These are phyloP conservation scores for Andrena fulva DNA, from an alignment of 2,888 invertebrate genomes.

Conservation along the genomic window DNA sequence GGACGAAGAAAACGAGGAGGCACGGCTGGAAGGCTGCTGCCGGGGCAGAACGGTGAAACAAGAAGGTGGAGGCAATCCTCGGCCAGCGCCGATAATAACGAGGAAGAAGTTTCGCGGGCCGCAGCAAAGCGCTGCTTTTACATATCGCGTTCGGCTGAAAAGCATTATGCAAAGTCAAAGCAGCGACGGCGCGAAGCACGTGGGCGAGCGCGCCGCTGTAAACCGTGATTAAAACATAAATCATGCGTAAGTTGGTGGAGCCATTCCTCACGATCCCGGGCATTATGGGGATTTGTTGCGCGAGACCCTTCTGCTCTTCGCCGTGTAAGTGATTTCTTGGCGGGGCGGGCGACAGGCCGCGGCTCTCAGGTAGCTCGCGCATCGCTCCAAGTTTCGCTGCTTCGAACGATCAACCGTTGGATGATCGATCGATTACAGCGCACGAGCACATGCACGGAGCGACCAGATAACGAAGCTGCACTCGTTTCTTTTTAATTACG, in stretches of 20 bases:
- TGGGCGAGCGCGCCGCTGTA: slow-evolving; percentile 69
- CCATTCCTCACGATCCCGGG: slow-evolving; percentile 47
- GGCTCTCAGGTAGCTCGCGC: background rate
- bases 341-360: slow-evolving; percentile 11
- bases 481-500: slow-evolving; percentile 5
- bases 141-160: slow-evolving; percentile 60
- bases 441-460: background rate
- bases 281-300: slow-evolving; percentile 54
- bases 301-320: slow-evolving; percentile 41
- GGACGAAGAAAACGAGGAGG: slow-evolving; percentile 15
- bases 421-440: slow-evolving; percentile 24
- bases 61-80: slow-evolving; percentile 11
- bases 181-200: slow-evolving; percentile 47
- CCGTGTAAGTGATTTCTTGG: slow-evolving; percentile 58
- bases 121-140: slow-evolving; percentile 40
- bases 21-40: slow-evolving; percentile 8
- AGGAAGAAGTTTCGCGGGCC: slow-evolving; percentile 43
- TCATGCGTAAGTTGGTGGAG: slow-evolving; percentile 71
- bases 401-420: background rate
- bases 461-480: background rate
- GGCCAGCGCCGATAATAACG: slow-evolving; percentile 51
- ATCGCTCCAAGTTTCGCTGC: background rate
- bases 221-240: slow-evolving; percentile 77
- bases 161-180: slow-evolving; percentile 75
- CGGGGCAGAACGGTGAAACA: background rate